Evolutionary conservation across 2,113 vertebrate species (phyloP), one percentile per base, ranked within the genome.

Genomic region (Hirundichthys speculiger): DNA sequence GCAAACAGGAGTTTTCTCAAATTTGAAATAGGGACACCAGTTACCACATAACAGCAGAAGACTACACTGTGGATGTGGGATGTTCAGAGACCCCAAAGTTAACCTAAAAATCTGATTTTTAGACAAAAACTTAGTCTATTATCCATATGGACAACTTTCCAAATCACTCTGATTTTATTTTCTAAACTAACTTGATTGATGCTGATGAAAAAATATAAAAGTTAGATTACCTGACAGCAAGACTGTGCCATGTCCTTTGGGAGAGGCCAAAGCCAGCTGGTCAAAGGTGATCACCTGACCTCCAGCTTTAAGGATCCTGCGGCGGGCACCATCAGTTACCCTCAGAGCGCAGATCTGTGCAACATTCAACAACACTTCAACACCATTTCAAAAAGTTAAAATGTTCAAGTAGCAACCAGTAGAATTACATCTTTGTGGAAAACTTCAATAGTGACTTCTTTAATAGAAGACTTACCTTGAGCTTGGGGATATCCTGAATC

Each of bases 211-310:
- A n/a, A 45, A 0, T 50, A 9, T 22, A 54, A 19, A 42, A 3
- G 41, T 50, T 22, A 20, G 16, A 75, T 90, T 82, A 96, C 96
- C 96, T 25, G 96, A 97, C 52, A 97, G 91, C 73, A 97, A 89
- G 63, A 97, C 94, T 0, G 96, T 96, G 80, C 94, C 92, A 1
- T 94, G 91, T 80, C 96, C 95, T 85, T 94, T 96, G 38, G 96
- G 95, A 45, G 96, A 69, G 58, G 93, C 86, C 84, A 97, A 73
- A n/a, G 96, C 96, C 83, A 97, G 85, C 90, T 97, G 96, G 83
- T 96, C 96, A 40, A 96, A 95, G 62, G 96, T 97, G 88, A 96
- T 92, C 74, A 96, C 92, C 80, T 95, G 89, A 64, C 96, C 95
- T 1, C 95, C 95, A 2, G 95, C 78, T 79, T 95, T 95, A 60